Conservation (phyloP, 1,140 invertebrate species). For the Aphaenogaster ashmeadi region DNA sequence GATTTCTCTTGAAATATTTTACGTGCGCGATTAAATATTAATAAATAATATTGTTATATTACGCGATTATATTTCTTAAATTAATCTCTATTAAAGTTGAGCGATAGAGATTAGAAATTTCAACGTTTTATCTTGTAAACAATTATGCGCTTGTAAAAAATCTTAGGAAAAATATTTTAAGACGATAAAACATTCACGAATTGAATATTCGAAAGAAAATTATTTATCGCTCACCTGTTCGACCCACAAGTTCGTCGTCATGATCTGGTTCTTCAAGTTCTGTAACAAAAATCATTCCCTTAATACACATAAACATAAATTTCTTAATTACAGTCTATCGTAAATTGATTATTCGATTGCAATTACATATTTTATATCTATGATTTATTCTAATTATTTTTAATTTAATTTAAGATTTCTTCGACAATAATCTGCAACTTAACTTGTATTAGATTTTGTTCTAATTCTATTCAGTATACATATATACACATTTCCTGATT, state of each 20-base stretch:
- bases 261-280: constrained; percentile 96
- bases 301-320: background rate
- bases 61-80: background rate
- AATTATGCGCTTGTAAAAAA: background rate
- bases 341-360: background rate
- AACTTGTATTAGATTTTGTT: background rate
- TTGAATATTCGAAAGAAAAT: constrained; percentile 40
- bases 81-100: background rate
- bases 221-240: constrained; percentile 91
- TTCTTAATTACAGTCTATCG: background rate
- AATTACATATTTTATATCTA: background rate
- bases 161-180: background rate
- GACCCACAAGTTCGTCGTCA: constrained; percentile 98
- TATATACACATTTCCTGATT: background rate
- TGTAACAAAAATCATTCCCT: constrained; percentile 87
- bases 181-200: background rate
- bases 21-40: background rate
- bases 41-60: background rate
- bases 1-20: background rate
- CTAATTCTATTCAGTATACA: background rate
- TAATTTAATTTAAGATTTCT: background rate
- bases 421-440: background rate
- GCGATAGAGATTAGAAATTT: background rate
- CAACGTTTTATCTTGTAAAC: background rate
- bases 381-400: background rate